phyloP scores from a whole-genome alignment of 2,797 vertebrate genomes.

The Heterohyrax brucei region DNA sequence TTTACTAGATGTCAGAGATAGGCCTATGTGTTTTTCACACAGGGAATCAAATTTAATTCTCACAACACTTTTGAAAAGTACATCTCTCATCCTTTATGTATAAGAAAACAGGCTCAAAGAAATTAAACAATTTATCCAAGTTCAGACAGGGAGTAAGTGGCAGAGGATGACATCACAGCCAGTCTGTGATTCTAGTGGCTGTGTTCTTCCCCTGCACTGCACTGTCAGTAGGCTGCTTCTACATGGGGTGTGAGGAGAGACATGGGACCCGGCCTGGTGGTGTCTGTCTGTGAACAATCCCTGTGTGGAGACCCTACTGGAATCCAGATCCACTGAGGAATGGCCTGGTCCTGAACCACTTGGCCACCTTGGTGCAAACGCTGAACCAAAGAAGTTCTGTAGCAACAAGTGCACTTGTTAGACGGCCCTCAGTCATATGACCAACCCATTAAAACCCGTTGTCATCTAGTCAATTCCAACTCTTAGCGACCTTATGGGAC shows the following conservation, averaged over 20 bases:
- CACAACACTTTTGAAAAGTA: slow-evolving; percentile 4
- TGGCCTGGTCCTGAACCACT: neutral
- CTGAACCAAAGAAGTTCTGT: neutral
- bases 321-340: neutral
- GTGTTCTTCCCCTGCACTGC: neutral
- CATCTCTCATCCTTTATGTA: neutral
- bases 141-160: neutral
- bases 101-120: neutral
- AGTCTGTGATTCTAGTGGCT: neutral
- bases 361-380: neutral
- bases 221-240: rapidly evolving
- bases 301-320: neutral
- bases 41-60: neutral
- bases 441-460: no score
- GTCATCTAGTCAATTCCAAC: no score
- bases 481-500: no score
- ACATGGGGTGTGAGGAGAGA: neutral
- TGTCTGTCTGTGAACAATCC: neutral
- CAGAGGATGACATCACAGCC: neutral
- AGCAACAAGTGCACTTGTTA: neutral
- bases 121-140: neutral
- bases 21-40: neutral
- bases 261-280: neutral
- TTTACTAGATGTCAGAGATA: neutral
- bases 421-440: neutral